Evolutionary conservation across 2,888 invertebrate species (phyloP), one percentile per base, ranked within the genome.

Genomic region (Ornithoptera priamus): DNA sequence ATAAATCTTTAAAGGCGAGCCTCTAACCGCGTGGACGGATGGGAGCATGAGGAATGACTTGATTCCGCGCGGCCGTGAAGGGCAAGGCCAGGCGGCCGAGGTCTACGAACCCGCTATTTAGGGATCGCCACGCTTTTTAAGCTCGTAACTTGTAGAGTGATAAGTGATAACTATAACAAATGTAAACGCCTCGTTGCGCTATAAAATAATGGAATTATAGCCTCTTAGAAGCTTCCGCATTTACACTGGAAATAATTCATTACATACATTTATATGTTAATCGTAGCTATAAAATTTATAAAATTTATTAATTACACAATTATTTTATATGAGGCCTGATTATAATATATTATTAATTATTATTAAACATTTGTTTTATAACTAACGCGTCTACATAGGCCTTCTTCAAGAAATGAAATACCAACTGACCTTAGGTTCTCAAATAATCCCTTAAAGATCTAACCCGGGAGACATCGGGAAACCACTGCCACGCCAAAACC

Each of bases 61-160:
- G 80, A 78, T 78, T 78, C 78, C 76, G 76, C 73, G 78, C 75
- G 78, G 74, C 76, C 76, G 80, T 84, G 85, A 89, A 89, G 89
- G 90, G 89, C 89, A 89, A 90, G 89, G 90, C 88, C 89, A 84
- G 78, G 71, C 67, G 75, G 67, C 75, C 73, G 77, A 76, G 90
- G 86, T 86, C 88, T 75, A 73, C 76, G 87, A 85, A 79, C 87
- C 78, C 74, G 76, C 80, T 85, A 84, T 86, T 87, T 85, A 87
- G 85, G 86, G 86, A 85, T 59, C 66, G 66, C 69, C 72, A 73
- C 72, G 73, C 70, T 74, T 73, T 60, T 8, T 60, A 60, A 30
- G 18, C 30, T 17, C 30, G 24, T 18, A 42, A 18, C 20, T 20
- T 60, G 50, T 61, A 30, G 20, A 20, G 56, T 62, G 70, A 59